Evolutionary conservation across 2,113 vertebrate genomes (phyloP).

Genomic region (Etheostoma cragini): DNA sequence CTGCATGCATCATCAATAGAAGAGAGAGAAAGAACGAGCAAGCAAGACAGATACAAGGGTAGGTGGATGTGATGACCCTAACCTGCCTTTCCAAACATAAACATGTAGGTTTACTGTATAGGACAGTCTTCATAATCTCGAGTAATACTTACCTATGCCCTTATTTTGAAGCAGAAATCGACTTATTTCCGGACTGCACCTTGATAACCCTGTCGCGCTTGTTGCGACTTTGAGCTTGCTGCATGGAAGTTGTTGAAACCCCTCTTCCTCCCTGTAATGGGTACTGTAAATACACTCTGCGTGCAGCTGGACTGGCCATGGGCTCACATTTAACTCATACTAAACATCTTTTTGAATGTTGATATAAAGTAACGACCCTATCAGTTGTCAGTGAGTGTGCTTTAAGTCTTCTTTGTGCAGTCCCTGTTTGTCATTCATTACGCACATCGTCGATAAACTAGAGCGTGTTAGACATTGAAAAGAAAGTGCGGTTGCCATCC

Average conservation of each 20-base stretch:
- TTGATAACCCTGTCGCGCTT: not conserved
- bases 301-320: not conserved
- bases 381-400: no score
- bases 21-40: not conserved
- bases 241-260: conserved; percentile 51
- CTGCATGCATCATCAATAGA: not conserved
- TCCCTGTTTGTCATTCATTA: not conserved
- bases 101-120: not conserved
- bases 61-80: not conserved
- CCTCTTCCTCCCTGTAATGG: not conserved
- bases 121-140: not conserved
- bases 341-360: no score
- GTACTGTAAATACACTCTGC: not conserved
- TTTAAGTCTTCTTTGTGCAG: not conserved
- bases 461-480: not conserved
- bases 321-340: not conserved
- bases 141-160: not conserved
- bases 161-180: conserved; percentile 46
- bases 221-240: not conserved
- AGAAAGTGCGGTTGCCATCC: not conserved
- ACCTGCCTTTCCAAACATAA: not conserved
- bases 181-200: not conserved
- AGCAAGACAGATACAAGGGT: not conserved
- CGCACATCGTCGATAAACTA: not conserved
- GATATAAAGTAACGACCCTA: not conserved